A percentile compares a stretch with the other conserved stretches of the same genome.
phyloP scores from a whole-genome alignment of 2,113 vertebrate species.

The Xiphophorus maculatus region DNA sequence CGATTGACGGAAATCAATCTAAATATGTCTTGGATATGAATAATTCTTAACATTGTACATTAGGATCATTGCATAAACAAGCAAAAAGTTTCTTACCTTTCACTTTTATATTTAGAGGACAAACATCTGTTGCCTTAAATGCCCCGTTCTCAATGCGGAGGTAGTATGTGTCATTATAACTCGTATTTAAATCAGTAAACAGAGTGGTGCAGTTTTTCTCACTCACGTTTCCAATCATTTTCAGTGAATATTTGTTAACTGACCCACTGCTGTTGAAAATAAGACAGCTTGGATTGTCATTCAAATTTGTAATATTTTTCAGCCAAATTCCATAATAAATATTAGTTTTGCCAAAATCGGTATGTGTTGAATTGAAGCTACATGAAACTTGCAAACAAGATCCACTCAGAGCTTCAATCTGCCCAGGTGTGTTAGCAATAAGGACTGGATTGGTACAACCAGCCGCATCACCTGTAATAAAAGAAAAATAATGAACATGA shows the following conservation, averaged over 20 bases:
- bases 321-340: background rate
- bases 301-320: background rate
- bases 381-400: background rate
- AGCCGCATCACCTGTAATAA: too few relatives aligned
- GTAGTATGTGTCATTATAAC: slow-evolving; percentile 4
- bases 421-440: too few relatives aligned
- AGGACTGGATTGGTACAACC: too few relatives aligned
- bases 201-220: slow-evolving; percentile 5
- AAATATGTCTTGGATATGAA: too few relatives aligned
- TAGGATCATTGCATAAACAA: too few relatives aligned
- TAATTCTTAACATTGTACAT: too few relatives aligned
- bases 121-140: accelerated
- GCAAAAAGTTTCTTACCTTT: slow-evolving; percentile 20
- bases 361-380: background rate
- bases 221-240: background rate
- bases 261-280: background rate
- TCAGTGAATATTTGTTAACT: background rate
- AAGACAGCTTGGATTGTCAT: accelerated
- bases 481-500: too few relatives aligned
- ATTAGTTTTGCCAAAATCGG: background rate
- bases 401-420: background rate
- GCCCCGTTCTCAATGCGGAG: slow-evolving; percentile 7
- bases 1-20: too few relatives aligned
- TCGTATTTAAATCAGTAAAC: background rate
- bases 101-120: slow-evolving; percentile 30